These are phyloP conservation scores for Eueremaeus valkanovi DNA, from an alignment of 2,888 invertebrate species.

Conservation along the genomic window DNA sequence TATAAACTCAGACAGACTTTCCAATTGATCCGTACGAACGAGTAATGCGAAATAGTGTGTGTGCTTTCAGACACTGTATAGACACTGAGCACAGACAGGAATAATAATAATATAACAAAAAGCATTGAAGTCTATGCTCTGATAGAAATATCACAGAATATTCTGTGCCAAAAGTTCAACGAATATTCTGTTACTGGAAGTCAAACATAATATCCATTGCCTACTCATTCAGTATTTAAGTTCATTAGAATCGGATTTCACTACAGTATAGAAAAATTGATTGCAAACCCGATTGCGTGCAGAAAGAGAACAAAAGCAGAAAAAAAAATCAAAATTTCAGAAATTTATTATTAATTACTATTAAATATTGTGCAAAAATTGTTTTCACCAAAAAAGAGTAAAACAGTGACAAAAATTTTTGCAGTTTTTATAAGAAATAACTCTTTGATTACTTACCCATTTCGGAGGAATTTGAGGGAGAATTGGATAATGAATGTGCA, in stretches of 20 bases:
- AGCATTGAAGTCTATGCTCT: too few species aligned
- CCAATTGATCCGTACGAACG: neutral
- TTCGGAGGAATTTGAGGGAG: neutral
- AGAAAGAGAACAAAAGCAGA: too few species aligned
- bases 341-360: too few species aligned
- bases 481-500: neutral
- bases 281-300: neutral
- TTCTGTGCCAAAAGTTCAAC: neutral
- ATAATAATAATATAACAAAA: conserved; percentile 18
- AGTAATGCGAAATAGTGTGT: neutral
- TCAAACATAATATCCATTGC: neutral
- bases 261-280: neutral
- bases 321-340: neutral
- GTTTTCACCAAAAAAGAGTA: neutral
- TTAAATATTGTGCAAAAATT: neutral
- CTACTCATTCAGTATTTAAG: neutral
- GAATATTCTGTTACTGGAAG: conserved; percentile 2
- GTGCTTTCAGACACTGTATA: neutral
- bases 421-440: neutral
- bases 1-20: neutral
- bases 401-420: neutral
- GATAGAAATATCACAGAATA: neutral
- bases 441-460: neutral
- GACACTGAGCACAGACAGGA: neutral
- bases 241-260: neutral